These are phyloP conservation scores for Enteromius fasciolatus DNA, from an alignment of 2,797 vertebrate species.

Conservation along the genomic window DNA sequence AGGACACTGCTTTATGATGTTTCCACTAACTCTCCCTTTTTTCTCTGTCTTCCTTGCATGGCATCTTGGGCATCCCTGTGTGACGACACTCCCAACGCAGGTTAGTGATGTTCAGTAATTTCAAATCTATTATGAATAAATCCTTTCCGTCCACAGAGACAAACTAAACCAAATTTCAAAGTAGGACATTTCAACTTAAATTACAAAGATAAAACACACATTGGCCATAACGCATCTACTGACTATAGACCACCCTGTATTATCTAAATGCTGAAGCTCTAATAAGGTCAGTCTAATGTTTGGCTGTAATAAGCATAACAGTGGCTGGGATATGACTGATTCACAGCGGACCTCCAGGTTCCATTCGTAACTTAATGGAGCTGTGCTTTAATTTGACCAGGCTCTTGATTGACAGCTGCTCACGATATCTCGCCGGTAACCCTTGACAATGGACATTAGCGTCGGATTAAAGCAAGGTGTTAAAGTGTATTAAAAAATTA, in stretches of 20 bases:
- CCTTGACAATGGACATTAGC: conserved; percentile 83
- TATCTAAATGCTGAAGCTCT: conserved; percentile 43
- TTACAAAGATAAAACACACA: conserved; percentile 36
- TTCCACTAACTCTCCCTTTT: conserved; percentile 57
- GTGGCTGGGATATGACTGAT: conserved; percentile 81
- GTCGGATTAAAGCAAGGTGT: conserved; percentile 84
- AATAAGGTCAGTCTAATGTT: conserved; percentile 43
- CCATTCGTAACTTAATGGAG: conserved; percentile 80
- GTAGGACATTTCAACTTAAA: conserved; percentile 16
- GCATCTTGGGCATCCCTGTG: conserved; percentile 53
- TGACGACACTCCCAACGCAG: conserved; percentile 62
- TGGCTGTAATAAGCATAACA: conserved; percentile 75
- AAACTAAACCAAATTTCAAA: neutral
- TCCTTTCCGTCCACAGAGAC: conserved; percentile 22
- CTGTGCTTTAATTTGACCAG: conserved; percentile 83
- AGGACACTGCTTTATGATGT: conserved; percentile 27
- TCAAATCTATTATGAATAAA: conserved; percentile 21
- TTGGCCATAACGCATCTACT: neutral
- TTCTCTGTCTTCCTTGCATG: conserved; percentile 60
- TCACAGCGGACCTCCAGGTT: conserved; percentile 77
- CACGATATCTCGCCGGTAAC: conserved; percentile 83
- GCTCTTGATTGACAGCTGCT: conserved; percentile 82
- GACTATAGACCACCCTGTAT: conserved; percentile 10
- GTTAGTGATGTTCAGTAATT: conserved; percentile 66
- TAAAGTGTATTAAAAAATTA: conserved; percentile 85